Conservation (phyloP, 1,140 invertebrate genomes). For the Leptinotarsa texana region DNA sequence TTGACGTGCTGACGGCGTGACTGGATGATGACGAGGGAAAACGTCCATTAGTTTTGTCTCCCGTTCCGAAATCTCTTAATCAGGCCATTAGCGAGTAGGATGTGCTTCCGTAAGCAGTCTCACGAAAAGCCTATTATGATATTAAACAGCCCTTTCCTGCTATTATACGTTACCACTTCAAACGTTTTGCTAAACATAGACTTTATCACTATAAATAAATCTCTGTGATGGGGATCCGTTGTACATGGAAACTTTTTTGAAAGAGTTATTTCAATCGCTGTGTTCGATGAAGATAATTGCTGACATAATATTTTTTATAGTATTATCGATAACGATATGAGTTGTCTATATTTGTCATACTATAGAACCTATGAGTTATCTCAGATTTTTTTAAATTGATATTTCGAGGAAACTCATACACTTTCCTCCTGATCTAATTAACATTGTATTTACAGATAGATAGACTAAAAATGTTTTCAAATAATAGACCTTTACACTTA, state of each 20-base stretch:
- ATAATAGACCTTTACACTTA: no score
- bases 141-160: constrained; percentile 47
- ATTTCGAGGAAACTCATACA: no score
- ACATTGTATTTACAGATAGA: no score
- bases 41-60: constrained; percentile 44
- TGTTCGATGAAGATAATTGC: no score
- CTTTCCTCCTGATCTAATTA: no score
- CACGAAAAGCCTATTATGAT: constrained; percentile 51
- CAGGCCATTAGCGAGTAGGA: constrained; percentile 51
- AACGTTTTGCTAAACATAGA: constrained; percentile 32
- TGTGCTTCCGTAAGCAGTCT: constrained; percentile 46
- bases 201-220: constrained; percentile 28
- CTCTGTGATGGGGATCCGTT: constrained; percentile 2
- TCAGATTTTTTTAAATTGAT: no score
- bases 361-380: no score
- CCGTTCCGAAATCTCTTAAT: constrained; percentile 48
- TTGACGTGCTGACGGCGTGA: constrained; percentile 6
- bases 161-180: constrained; percentile 40
- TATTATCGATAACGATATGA: no score
- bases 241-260: neutral
- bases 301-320: no score
- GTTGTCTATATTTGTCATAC: no score
- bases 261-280: no score
- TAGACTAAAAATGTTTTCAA: no score
- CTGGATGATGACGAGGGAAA: constrained; percentile 34